Base-by-base conservation (phyloP, 2,113 vertebrate genomes). In the Pelvicachromis taeniatus region DNA sequence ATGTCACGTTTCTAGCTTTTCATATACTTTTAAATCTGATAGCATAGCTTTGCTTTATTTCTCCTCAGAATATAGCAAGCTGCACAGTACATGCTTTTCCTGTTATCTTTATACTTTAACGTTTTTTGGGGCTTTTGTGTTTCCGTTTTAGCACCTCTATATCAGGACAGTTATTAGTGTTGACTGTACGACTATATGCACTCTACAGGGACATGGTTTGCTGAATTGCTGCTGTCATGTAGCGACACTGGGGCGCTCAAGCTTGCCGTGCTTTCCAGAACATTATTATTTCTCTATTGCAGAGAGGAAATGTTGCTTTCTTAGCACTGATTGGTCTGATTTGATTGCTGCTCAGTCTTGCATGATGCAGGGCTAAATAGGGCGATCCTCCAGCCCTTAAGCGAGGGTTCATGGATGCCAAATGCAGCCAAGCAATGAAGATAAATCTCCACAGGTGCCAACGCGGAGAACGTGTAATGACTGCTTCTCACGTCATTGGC, bases 381-480 rank as follows among this genome's bases (percentile, higher is more conserved):
- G 81, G 79, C 42, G 48, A 94, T 92, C 84, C 77, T 83, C 45
- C 21, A 77, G 86, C 81, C 89, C 87, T 85, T 83, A 87, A 86
- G 84, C 80, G 40, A 77, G 31, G 86, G 65, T 85, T 26, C 58
- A n/a, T 50, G 87, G 87, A 91, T 91, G 88, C 86, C 7, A 73
- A 83, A 94, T 85, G 91, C 91, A 92, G 88, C 85, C 86, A 82
- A 86, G 88, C 90, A 78, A 85, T 89, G 90, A 92, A 91, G 92
- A 95, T 93, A 93, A 91, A 94, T 93, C 81, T 94, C 89, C 78
- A 89, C 89, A 93, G 89, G 93, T 94, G 93, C 89, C 86, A 86
- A 89, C 77, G 89, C 40, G 9, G 87, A 89, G 90, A 91, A 92
- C 88, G 88, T 84, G 85, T 91, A 94, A 95, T 91, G 91, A 91